Base-by-base conservation (phyloP, 92 coral and sea anemone genomes). In the Porites divaricata region DNA sequence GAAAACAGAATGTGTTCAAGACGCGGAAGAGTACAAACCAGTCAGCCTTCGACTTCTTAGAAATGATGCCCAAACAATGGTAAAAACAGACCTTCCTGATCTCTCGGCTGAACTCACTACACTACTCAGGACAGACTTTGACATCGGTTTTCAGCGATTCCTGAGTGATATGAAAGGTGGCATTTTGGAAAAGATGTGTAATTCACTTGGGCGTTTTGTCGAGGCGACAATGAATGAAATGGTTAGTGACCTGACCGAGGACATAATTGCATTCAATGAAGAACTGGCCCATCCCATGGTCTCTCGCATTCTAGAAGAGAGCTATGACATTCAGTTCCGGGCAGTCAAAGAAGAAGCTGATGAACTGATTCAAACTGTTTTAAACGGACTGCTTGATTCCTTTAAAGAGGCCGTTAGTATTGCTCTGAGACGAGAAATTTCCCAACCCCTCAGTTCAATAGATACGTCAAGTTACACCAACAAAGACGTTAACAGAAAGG, bases 121-220 rank as follows among this genome's bases (percentile, higher is more conserved):
- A n/a, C 28, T 69, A 22, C 16, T 56, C 0, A 83, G 59, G 49
- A 64, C 22, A 1, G 10, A 57, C 19, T 69, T 49, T 75, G 87
- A 84, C n/a, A 59, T 91, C 13, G 62, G 79, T 19, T 63, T 88
- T 11, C 67, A 74, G 87, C 87, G 87, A 26, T 91, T 91, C 68
- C 63, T 85, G 25, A 10, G 83, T 67, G 76, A 85, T 26, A 88
- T 91, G 68, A 91, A 75, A 63, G 87, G 89, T 7, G 69, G 83
- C 48, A 91, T 91, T 52, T 21, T 91, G 70, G 94, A 91, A 45
- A 88, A 76, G 59, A 88, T 89, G 16, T 88, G 87, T 75, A 84
- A 69, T 21, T 82, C 82, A 9, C 78, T 91, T 21, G 90, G 70
- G 52, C 17, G 3, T 7, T 79, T 81, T 45, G 69, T 91, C 15